Evolutionary conservation across 2,797 vertebrate species (phyloP), one percentile per base, ranked within the genome.

Genomic region (Echiichthys vipera): DNA sequence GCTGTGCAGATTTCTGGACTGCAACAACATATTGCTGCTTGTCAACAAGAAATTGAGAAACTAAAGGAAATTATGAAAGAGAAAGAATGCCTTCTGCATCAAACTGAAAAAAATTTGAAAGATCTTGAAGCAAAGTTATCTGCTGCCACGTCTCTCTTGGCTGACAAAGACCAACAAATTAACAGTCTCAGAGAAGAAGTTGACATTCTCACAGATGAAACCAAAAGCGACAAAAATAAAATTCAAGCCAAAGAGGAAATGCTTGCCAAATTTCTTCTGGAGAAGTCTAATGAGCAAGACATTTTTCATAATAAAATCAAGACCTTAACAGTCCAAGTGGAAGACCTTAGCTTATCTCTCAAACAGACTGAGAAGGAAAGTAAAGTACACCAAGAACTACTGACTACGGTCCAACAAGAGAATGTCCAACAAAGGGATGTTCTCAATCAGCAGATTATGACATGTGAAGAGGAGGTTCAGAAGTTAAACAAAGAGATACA

Each of bases 141-240:
- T 18, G 74, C 71, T 34, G 66, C 69, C 15, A 69, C 29, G 58
- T 80, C 71, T 55, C 90, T 77, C 78, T 64, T 89, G 49, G 86
- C 81, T 22, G 83, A 85, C 2, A 90, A 92, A 63, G 77, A 95
- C 2, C 39, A 92, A 69, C 91, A 95, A 39, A 93, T 96, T 78
- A 82, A 7, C 74, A 81, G 5, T 82, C 94, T 67, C 67, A 81
- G 17, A 84, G 85, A 3, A 63, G 76, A 61, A 87, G 80, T 63
- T 74, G 74, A 54, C 45, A 55, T 14, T 40, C 82, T 92, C 8
- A 64, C 59, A 39, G 65, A 84, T 58, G 65, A 79, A 68, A 67
- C 69, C 39, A 73, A 56, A 59, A 80, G 27, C 63, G 37, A 43
- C 13, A 77, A 80, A 84, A 65, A 78, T 30, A 77, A 91, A 70